Evolutionary conservation across 2,888 invertebrate genomes (phyloP).

Genomic region (Acleris emargana): DNA sequence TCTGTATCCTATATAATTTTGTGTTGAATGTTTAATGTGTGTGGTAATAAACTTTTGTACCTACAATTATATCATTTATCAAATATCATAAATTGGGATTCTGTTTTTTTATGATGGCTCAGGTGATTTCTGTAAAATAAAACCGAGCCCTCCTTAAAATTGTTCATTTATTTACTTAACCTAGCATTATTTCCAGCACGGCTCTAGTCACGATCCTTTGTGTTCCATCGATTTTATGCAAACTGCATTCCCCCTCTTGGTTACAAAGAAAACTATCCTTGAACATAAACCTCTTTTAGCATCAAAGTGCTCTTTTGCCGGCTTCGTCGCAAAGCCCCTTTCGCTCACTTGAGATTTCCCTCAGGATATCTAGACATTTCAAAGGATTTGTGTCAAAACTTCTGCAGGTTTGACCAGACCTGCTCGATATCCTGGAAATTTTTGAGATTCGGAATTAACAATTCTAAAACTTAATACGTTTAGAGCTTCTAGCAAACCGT

Average conservation of each 20-base stretch:
- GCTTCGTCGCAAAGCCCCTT: conserved; percentile 21
- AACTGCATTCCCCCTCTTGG: conserved; percentile 31
- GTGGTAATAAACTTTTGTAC: too few relatives aligned
- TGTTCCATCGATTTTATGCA: conserved; percentile 36
- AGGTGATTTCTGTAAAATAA: background rate
- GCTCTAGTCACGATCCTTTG: conserved; percentile 21
- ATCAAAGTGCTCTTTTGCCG: conserved; percentile 34
- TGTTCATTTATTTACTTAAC: conserved; percentile 3
- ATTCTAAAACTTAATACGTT: background rate
- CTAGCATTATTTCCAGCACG: background rate
- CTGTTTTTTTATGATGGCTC: too few relatives aligned
- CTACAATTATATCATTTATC: too few relatives aligned
- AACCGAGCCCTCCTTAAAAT: background rate
- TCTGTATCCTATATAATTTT: too few relatives aligned
- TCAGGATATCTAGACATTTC: conserved; percentile 13
- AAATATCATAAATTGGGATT: too few relatives aligned
- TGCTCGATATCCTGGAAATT: conserved; percentile 3
- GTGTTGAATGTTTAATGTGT: too few relatives aligned
- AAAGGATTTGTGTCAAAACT: conserved; percentile 33
- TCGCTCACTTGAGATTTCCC: conserved; percentile 33
- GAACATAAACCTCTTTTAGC: conserved; percentile 27
- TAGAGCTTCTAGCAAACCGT: background rate
- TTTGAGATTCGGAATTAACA: background rate
- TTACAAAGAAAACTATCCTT: conserved; percentile 33
- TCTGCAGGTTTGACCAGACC: conserved; percentile 7